Evolutionary conservation across 2,888 invertebrate genomes (phyloP).

Genomic region (Mythimna impura): DNA sequence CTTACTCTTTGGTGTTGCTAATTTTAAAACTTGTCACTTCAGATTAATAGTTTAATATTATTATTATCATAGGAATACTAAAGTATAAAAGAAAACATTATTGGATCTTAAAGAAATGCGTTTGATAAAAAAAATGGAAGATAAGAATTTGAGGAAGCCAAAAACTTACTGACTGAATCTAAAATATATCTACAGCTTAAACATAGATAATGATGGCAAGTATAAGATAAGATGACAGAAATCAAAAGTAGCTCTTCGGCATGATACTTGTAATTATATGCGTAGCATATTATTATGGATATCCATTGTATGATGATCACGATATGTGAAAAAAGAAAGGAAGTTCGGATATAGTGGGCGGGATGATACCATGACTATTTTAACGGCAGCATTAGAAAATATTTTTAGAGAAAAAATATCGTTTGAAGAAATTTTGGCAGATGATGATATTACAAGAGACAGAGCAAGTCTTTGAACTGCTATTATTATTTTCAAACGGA

Average conservation of each 20-base stretch:
- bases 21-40: background rate
- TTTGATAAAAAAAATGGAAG: background rate
- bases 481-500: background rate
- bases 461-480: background rate
- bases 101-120: too few relatives aligned
- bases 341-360: constrained; percentile 39
- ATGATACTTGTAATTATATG: background rate
- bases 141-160: background rate
- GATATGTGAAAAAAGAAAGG: constrained; percentile 42
- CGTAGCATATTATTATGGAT: constrained; percentile 1
- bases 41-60: background rate
- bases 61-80: background rate
- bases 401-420: background rate
- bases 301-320: constrained; percentile 40
- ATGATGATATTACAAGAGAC: background rate
- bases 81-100: too few relatives aligned
- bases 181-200: background rate
- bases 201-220: background rate
- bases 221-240: background rate
- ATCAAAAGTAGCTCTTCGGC: background rate
- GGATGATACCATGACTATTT: constrained; percentile 23
- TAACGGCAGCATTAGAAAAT: constrained; percentile 1
- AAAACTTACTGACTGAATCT: background rate
- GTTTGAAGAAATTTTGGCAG: background rate
- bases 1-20: background rate